phyloP scores from a whole-genome alignment of 2,113 vertebrate genomes.

The Hippocampus comes region DNA sequence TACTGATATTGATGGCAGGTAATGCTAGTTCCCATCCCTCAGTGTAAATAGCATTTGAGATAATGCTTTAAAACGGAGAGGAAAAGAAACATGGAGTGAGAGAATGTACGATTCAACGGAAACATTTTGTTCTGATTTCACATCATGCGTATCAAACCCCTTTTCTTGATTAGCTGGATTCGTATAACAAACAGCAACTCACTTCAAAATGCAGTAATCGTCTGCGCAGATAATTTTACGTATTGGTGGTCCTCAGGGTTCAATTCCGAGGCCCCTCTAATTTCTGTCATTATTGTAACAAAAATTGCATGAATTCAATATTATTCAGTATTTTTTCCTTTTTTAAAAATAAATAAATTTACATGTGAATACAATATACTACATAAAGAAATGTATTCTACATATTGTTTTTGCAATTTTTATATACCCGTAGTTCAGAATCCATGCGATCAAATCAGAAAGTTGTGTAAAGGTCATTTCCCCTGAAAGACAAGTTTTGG shows the following conservation, averaged over 20 bases:
- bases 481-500: background rate
- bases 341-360: background rate
- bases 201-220: background rate
- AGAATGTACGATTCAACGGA: background rate
- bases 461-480: background rate
- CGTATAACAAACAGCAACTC: too few species aligned
- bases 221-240: background rate
- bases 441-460: too few species aligned
- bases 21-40: constrained; percentile 68
- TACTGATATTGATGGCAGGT: constrained; percentile 73
- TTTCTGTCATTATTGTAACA: background rate
- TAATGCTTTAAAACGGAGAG: constrained; percentile 57
- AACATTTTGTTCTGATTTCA: background rate
- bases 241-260: background rate
- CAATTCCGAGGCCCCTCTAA: background rate
- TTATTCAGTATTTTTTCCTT: background rate
- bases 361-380: too few species aligned
- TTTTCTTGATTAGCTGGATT: background rate
- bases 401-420: too few species aligned
- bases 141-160: background rate
- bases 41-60: constrained; percentile 73
- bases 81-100: background rate
- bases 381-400: too few species aligned
- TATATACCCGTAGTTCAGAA: too few species aligned
- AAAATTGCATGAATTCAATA: background rate